A percentile compares a stretch with the other conserved stretches of the same genome.
These are phyloP conservation scores for Schlechtendalia chinensis DNA, from an alignment of 1,140 invertebrate genomes.

Conservation along the genomic window DNA sequence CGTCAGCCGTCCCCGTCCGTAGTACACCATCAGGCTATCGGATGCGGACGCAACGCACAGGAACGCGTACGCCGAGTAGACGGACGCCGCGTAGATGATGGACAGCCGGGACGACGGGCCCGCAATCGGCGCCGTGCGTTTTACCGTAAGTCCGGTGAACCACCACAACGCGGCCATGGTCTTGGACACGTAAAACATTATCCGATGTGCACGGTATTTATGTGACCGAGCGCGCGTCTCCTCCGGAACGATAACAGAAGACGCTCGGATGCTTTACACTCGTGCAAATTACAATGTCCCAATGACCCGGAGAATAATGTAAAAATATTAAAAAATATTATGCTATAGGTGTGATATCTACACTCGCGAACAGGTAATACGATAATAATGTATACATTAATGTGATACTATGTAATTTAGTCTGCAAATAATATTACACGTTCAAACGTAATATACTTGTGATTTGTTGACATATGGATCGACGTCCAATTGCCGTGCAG, in stretches of 20 bases:
- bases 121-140: background rate
- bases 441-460: too few species aligned
- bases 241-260: too few species aligned
- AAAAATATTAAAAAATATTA: background rate
- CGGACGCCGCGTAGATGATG: background rate
- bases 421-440: background rate
- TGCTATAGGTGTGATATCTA: background rate
- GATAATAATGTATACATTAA: background rate
- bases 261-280: too few species aligned
- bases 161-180: background rate
- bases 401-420: background rate
- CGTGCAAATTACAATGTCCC: too few species aligned
- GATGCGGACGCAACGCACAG: background rate
- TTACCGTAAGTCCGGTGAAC: background rate
- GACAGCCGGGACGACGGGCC: background rate
- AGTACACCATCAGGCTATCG: background rate
- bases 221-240: too few species aligned
- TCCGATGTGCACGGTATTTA: too few species aligned
- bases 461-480: too few species aligned
- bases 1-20: background rate
- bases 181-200: background rate
- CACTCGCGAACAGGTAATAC: too few species aligned
- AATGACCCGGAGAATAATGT: background rate
- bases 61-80: slow-evolving; percentile 1
- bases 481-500: too few species aligned